Conservation (phyloP, 2,888 invertebrate genomes). For the Tuta absoluta region DNA sequence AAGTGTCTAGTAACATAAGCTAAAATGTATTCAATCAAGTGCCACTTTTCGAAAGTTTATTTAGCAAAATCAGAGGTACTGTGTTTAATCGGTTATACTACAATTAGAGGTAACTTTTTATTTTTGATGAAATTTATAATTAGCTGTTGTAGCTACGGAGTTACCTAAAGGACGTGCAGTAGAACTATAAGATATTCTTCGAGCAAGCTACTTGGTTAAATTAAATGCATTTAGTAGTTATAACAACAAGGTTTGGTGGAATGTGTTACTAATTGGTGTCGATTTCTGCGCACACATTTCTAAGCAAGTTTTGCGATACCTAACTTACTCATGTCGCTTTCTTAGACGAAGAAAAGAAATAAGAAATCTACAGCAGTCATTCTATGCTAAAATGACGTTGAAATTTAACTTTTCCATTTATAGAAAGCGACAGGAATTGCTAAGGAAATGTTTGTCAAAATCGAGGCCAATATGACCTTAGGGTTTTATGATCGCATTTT, state of each 20-base stretch:
- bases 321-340: too few species aligned
- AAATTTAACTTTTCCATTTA: too few species aligned
- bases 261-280: neutral
- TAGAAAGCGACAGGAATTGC: too few species aligned
- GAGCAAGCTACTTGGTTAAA: too few species aligned
- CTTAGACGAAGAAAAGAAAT: too few species aligned
- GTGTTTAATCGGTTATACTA: neutral
- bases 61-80: constrained; percentile 38
- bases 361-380: too few species aligned
- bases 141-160: constrained; percentile 1
- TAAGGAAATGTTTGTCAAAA: too few species aligned
- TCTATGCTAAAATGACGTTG: too few species aligned
- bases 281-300: too few species aligned
- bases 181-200: neutral
- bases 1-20: constrained; percentile 39
- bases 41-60: constrained; percentile 50
- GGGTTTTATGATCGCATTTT: neutral
- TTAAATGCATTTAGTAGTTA: neutral
- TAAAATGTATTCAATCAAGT: constrained; percentile 49
- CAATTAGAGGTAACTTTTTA: neutral
- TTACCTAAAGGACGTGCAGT: neutral
- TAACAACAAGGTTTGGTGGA: neutral
- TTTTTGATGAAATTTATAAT: constrained; percentile 2
- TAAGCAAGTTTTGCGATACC: too few species aligned
- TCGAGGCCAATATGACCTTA: too few species aligned